Evolutionary conservation across 2,888 invertebrate species (phyloP).

Genomic region (Halictus ligatus): DNA sequence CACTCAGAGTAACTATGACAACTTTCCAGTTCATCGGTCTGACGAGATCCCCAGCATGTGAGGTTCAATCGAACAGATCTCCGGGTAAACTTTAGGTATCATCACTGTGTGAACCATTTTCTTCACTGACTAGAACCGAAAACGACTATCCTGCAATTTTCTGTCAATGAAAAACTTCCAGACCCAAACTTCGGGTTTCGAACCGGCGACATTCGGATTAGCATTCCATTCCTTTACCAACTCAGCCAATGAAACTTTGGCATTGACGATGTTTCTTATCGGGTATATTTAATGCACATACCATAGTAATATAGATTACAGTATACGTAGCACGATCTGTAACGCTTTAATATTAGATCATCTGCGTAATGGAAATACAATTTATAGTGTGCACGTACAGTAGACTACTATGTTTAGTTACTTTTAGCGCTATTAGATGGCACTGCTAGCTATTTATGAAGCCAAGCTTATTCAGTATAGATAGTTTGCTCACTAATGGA

Average conservation of each 20-base stretch:
- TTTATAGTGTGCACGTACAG: neutral
- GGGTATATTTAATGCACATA: neutral
- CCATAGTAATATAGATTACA: neutral
- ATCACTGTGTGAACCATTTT: conserved; percentile 73
- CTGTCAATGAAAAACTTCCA: neutral
- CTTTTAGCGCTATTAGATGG: conserved; percentile 40
- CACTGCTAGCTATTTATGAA: conserved; percentile 30
- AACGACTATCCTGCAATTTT: neutral
- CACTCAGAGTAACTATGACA: conserved; percentile 83
- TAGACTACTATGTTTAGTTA: conserved; percentile 31
- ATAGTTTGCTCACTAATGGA: neutral
- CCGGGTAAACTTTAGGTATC: conserved; percentile 72
- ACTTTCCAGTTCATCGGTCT: conserved; percentile 61
- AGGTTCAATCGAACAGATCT: conserved; percentile 61
- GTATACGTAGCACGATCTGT: neutral
- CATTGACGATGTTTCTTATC: rapidly evolving
- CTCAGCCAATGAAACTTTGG: conserved; percentile 57
- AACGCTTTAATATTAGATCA: neutral
- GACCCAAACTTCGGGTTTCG: neutral
- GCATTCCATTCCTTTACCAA: conserved; percentile 61
- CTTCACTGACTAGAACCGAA: neutral
- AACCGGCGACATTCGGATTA: conserved; percentile 46
- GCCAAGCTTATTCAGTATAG: neutral
- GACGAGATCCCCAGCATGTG: conserved; percentile 64
- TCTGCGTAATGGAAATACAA: neutral